phyloP scores from a whole-genome alignment of 1,140 invertebrate genomes.

The Drosophila murphyi region DNA sequence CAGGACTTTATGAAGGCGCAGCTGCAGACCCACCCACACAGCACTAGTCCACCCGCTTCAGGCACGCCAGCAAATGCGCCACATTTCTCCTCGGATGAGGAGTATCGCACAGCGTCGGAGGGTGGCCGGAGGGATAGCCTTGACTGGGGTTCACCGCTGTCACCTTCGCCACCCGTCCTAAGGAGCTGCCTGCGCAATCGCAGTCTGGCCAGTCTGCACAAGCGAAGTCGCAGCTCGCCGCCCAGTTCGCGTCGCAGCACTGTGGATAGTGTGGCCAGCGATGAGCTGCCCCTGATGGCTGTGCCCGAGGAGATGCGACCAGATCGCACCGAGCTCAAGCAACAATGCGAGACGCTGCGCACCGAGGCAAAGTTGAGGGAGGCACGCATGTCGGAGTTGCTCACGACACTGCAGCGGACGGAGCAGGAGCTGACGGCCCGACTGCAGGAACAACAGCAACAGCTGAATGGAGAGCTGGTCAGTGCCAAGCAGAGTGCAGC shows the following conservation, averaged over 20 bases:
- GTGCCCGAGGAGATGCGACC: slow-evolving; percentile 85
- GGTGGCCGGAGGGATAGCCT: slow-evolving; percentile 88
- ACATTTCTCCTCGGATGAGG: slow-evolving; percentile 92
- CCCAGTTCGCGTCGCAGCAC: slow-evolving; percentile 88
- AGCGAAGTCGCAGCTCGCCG: slow-evolving; percentile 88
- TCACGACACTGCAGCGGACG: slow-evolving; percentile 88
- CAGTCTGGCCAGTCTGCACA: slow-evolving; percentile 84
- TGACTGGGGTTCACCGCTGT: slow-evolving; percentile 87
- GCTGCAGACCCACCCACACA: slow-evolving; percentile 42
- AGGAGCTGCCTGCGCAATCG: slow-evolving; percentile 87
- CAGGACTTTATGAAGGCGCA: slow-evolving; percentile 84
- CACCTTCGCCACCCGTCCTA: slow-evolving; percentile 92
- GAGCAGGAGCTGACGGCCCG: slow-evolving; percentile 89
- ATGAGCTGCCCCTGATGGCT: slow-evolving; percentile 63
- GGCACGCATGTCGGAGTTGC: slow-evolving; percentile 90
- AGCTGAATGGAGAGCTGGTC: slow-evolving; percentile 75
- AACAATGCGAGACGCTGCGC: slow-evolving; percentile 89
- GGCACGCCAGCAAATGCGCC: slow-evolving; percentile 88
- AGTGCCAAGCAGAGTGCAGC: slow-evolving; percentile 84
- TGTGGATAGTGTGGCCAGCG: slow-evolving; percentile 87
- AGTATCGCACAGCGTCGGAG: slow-evolving; percentile 93
- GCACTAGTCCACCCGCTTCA: slow-evolving; percentile 84
- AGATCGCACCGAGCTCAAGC: slow-evolving; percentile 83
- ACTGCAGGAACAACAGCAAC: slow-evolving; percentile 86
- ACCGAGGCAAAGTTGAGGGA: slow-evolving; percentile 88